A percentile compares a stretch with the other conserved stretches of the same genome.
phyloP scores from a whole-genome alignment of 2,888 invertebrate genomes.

The Flexamia atlantica region DNA sequence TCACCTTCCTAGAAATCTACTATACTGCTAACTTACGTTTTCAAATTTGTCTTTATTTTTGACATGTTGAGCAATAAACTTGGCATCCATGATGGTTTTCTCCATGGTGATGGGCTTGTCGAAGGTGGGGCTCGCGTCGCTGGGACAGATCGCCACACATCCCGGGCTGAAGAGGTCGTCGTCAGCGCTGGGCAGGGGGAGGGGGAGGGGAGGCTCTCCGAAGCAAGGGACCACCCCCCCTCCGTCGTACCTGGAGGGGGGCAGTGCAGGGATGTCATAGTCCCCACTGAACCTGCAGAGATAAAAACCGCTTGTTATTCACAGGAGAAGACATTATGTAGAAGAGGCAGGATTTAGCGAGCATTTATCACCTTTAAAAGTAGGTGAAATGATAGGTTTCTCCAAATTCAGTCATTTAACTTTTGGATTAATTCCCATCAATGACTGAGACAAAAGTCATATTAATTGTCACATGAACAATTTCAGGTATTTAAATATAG shows the following conservation, averaged over 20 bases:
- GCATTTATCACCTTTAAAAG: too few relatives aligned
- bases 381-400: too few relatives aligned
- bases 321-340: too few relatives aligned
- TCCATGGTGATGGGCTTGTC: conserved; percentile 87
- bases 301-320: too few relatives aligned
- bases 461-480: too few relatives aligned
- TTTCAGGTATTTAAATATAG: too few relatives aligned
- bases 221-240: conserved; percentile 81
- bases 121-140: conserved; percentile 84
- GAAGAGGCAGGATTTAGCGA: conserved; percentile 72
- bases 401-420: too few relatives aligned
- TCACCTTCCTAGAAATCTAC: too few relatives aligned
- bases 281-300: conserved; percentile 79
- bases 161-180: conserved; percentile 89
- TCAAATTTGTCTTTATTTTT: conserved; percentile 97
- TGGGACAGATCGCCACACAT: conserved; percentile 64
- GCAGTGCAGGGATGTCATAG: conserved; percentile 82
- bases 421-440: too few relatives aligned
- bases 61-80: conserved; percentile 97
- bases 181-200: conserved; percentile 85
- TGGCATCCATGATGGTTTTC: conserved; percentile 94
- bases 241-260: conserved; percentile 71
- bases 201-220: conserved; percentile 81
- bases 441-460: too few relatives aligned
- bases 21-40: conserved; percentile 83